Evolutionary conservation across 2,888 invertebrate genomes (phyloP), one percentile per base, ranked within the genome.

Genomic region (Dysmachus trigonus): DNA sequence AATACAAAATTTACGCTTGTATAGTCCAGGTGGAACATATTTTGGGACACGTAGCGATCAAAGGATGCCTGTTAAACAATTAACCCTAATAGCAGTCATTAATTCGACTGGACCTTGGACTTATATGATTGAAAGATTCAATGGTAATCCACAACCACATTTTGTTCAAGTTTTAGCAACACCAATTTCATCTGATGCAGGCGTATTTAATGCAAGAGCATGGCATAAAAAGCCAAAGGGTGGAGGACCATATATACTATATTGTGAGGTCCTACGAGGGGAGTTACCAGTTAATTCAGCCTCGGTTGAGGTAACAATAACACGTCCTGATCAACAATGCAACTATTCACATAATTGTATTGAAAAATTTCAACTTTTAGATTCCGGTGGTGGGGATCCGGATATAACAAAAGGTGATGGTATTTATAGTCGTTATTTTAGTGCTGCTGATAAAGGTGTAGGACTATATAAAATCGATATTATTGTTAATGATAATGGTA

Each of bases 341-440:
- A 86, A 86, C 76, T 83, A 41, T 8, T 82, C 87, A 33, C 91
- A 8, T 7, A 88, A 90, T 1, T 91, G 92, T 74, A 90, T 90
- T 30, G 90, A 90, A 87, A 92, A 90, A 83, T 91, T 94, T 79
- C 93, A 93, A 87, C 90, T 95, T 1, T 90, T 93, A 79, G 95
- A 95, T 90, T 93, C 93, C 73, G 95, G 95, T 10, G 93, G 93
- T 88, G 94, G 94, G 87, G 95, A 95, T 91, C 94, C 95, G 0
- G 95, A 95, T 90, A 92, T 95, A 33, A 93, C 93, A 30, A 93
- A 93, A 90, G 94, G 94, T 0, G 95, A 95, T 90, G 95, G 95
- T 0, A 92, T 95, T 13, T 95, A 95, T 89, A 94, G 95, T 0
- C 92, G 94, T 73, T 95, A 94, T 89, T 94, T 94, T 88, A 93